Evolutionary conservation across 2,797 vertebrate species (phyloP), one percentile per base, ranked within the genome.

Genomic region (Netta rufina): DNA sequence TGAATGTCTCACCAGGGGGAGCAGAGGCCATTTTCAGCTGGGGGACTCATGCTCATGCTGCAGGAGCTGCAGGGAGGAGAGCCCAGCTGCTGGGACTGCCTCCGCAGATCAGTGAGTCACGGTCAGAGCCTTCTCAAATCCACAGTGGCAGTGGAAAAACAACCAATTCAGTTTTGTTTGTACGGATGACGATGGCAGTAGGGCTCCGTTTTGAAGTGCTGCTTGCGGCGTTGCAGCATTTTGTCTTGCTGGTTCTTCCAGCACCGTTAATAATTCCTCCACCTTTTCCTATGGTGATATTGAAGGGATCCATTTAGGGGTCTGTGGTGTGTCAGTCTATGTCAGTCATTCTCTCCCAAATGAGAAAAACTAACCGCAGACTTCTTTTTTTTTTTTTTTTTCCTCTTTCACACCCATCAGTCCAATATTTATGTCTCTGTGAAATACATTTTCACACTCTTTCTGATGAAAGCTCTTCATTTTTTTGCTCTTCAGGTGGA

Each of bases 91-190:
- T 3, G 1, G 24, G n/a, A 72, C 8, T 28, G 0, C 0, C 25
- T 41, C 1, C 12, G 0, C 10, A 30, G 19, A 47, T 19, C 1
- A 0, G n/a, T 20, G 25, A 91, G n/a, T 25, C 24, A 24, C 0
- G 0, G 30, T 2, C 70, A 85, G 43, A 86, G 13, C 25, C 14
- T 72, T 30, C 2, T 2, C 51, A 70, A 79, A 53, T 25, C 41
- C 64, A 82, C 8, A 28, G 20, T 30, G 51, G 19, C 36, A 16
- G 27, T 20, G 24, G 38, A 47, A 67, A 62, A 86, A 5, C 9
- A 28, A 49, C 5, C 12, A 28, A 0, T 25, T 58, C 19, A 8
- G 0, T 4, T 56, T 72, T 60, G 33, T 41, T 69, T 78, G 11
- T 41, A 28, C 18, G 18, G 66, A 61, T 72, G 64, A 54, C 45